A percentile compares a stretch with the other conserved stretches of the same genome.
phyloP scores from a whole-genome alignment of 2,113 vertebrate species.

The Anarhynchus alexandrinus region DNA sequence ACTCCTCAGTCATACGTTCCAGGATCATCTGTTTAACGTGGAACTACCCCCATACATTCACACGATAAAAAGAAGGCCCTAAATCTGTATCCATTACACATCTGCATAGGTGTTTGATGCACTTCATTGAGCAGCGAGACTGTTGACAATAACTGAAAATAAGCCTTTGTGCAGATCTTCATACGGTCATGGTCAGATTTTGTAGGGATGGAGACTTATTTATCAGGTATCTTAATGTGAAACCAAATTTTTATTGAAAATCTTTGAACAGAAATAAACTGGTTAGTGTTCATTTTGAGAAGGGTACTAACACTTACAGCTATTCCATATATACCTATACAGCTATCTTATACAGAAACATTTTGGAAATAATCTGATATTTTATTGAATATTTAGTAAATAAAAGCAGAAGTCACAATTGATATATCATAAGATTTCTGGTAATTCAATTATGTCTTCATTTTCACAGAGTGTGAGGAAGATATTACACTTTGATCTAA shows the following conservation, averaged over 20 bases:
- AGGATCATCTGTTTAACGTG: not conserved
- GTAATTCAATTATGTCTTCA: not conserved
- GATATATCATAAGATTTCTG: not conserved
- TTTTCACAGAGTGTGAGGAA: not conserved
- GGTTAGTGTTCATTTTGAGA: not conserved
- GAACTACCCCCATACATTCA: not conserved
- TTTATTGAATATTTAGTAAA: not conserved
- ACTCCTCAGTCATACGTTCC: not conserved
- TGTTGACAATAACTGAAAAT: not conserved
- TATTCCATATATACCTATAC: not conserved
- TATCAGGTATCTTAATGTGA: not conserved
- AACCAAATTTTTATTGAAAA: not conserved
- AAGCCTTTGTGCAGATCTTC: not conserved
- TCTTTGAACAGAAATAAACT: not conserved
- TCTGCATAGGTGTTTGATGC: rapidly evolving
- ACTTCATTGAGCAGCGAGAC: not conserved
- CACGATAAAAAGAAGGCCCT: not conserved
- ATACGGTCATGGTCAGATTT: not conserved
- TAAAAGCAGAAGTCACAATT: not conserved
- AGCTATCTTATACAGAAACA: not conserved
- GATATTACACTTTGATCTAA: not conserved
- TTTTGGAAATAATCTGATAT: not conserved
- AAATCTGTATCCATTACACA: not conserved
- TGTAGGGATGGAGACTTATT: not conserved
- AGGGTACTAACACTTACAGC: not conserved